Evolutionary conservation across 35 echinoderm and acorn worm species (phyloP).

Genomic region (Apostichopus californicus): DNA sequence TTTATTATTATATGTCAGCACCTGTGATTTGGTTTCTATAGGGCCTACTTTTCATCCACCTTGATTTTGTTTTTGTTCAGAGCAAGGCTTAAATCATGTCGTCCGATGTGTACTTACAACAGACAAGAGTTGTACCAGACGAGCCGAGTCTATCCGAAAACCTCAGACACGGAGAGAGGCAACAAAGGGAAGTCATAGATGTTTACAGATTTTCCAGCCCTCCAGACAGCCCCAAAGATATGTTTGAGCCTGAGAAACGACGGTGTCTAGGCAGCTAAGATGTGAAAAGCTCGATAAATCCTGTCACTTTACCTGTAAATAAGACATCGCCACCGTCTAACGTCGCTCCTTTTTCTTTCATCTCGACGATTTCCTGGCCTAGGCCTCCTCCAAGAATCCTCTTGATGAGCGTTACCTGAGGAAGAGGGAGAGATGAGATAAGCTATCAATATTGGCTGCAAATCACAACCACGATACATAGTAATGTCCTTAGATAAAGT

Average conservation of each 20-base stretch:
- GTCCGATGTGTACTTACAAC: too few species aligned
- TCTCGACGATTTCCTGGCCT: conserved; percentile 79
- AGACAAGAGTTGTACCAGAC: too few species aligned
- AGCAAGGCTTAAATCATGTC: too few species aligned
- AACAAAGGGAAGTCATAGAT: too few species aligned
- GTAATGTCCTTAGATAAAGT: too few species aligned
- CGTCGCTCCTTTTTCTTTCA: conserved; percentile 81
- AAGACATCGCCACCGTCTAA: conserved; percentile 97
- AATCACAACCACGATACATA: background rate
- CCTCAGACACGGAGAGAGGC: too few species aligned
- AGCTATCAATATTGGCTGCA: background rate
- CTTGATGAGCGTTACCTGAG: conserved; percentile 86
- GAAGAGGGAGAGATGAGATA: background rate
- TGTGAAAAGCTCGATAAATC: conserved; percentile 3
- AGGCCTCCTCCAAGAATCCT: conserved; percentile 78
- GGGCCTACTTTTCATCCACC: too few species aligned
- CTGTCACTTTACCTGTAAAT: conserved; percentile 83
- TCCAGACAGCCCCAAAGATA: background rate
- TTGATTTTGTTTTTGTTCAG: too few species aligned
- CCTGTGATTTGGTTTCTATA: too few species aligned
- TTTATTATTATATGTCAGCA: too few species aligned
- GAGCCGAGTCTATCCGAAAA: too few species aligned
- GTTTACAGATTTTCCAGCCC: background rate
- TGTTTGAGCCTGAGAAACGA: background rate
- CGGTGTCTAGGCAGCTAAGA: background rate